Evolutionary conservation across 1,140 invertebrate species (phyloP), one percentile per base, ranked within the genome.

Genomic region (Drosophila yakuba): DNA sequence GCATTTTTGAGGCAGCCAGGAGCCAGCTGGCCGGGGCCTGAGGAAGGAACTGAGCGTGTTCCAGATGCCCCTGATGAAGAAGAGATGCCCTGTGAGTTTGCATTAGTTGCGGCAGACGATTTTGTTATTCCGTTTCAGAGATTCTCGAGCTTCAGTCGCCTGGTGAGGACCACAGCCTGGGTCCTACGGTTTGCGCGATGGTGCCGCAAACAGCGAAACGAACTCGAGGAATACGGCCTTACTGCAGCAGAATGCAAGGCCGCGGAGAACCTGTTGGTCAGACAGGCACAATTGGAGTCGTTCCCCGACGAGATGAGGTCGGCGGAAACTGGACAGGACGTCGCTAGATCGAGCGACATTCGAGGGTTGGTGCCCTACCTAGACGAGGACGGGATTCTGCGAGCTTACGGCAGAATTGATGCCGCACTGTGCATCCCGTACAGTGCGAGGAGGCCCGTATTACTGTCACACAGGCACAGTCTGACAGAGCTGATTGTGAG

Each of bases 61-160:
- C 43, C n/a, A 15, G 43, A 44, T 17, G 7, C 2, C 23, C 17
- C 32, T 14, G 32, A 59, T 6, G 17, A 4, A 35, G 35, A 61
- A 15, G 58, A 61, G 35, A 50, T 61, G 23, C 35, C 58, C 10
- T 36, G 57, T 36, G 44, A 38, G 32, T 38, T 48, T 41, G 45
- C 20, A 14, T 41, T 61, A 32, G 44, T 59, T 1, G 44, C 28
- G 7, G 15, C 41, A 58, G 36, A 17, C 12, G 41, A 35, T 2
- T 25, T 47, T 35, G 5, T 32, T 41, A 8, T 41, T n/a, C n/a
- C 5, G 8, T 17, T 44, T 11, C 41, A 44, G 41, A 44, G 41
- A 44, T 17, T 44, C 8, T 44, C 41, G n/a, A 44, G 41, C 41
- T 44, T 15, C n/a, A 44, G 3, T 44, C 7, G 41, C n/a, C 41